phyloP scores from a whole-genome alignment of 2,113 vertebrate species.

The Laterallus jamaicensis region DNA sequence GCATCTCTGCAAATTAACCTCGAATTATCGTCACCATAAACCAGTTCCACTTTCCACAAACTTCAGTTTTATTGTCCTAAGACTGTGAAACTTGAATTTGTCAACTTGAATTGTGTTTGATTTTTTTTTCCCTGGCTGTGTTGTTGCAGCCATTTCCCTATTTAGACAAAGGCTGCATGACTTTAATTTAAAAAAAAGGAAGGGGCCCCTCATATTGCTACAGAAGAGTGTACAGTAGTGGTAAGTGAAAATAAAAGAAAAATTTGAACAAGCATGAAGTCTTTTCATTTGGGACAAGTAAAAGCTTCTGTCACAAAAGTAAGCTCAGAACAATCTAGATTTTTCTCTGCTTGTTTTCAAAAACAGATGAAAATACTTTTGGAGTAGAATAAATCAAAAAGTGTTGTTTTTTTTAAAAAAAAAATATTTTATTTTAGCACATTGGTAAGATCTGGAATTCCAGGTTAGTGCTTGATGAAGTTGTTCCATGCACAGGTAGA shows the following conservation, averaged over 20 bases:
- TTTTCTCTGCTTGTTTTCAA: not conserved
- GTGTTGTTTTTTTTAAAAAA: not conserved
- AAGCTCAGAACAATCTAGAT: not conserved
- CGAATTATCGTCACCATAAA: accelerated
- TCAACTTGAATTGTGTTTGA: not conserved
- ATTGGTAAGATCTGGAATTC: not conserved
- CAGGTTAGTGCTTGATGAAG: not conserved
- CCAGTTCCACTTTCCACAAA: not conserved
- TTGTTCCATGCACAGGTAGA: not conserved
- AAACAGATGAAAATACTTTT: not conserved
- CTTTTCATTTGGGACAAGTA: not conserved
- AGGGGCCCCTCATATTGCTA: accelerated
- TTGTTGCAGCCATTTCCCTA: not conserved
- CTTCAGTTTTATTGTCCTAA: not conserved
- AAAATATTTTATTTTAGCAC: not conserved
- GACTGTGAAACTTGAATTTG: not conserved
- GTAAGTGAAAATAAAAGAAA: not conserved
- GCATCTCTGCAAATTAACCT: not conserved
- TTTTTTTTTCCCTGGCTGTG: no score
- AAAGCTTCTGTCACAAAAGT: not conserved
- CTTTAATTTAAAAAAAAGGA: not conserved
- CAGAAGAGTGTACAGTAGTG: accelerated
- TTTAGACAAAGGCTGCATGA: not conserved
- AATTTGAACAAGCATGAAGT: not conserved
- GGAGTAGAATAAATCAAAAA: not conserved